Evolutionary conservation across 2,888 invertebrate genomes (phyloP).

Genomic region (Deroplatys truncata): DNA sequence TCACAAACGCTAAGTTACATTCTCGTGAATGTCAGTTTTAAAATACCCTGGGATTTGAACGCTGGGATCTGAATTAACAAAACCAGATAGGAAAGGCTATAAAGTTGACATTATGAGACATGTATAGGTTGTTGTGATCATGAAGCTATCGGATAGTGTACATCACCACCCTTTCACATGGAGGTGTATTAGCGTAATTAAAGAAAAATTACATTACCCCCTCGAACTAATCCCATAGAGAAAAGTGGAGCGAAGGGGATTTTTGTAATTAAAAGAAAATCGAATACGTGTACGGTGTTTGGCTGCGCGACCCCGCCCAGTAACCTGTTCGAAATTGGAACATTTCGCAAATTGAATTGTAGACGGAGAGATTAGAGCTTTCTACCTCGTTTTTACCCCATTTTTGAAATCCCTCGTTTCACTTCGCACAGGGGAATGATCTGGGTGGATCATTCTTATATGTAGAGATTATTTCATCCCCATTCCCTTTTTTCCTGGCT

Average conservation of each 20-base stretch:
- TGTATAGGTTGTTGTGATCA: not conserved
- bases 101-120: not conserved
- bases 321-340: conserved; percentile 5
- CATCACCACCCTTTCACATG: not conserved
- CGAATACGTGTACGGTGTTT: conserved; percentile 12
- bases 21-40: not conserved
- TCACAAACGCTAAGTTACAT: not conserved
- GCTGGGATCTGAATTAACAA: not conserved
- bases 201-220: conserved; percentile 11
- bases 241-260: not conserved
- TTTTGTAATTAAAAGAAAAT: conserved; percentile 18
- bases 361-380: not conserved
- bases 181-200: conserved; percentile 9
- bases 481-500: not conserved
- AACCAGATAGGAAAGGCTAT: not conserved
- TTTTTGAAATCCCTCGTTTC: not conserved
- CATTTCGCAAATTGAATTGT: conserved; percentile 14
- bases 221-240: not conserved
- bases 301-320: conserved; percentile 3
- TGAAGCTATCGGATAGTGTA: not conserved
- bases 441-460: not conserved
- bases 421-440: not conserved
- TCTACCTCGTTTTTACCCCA: not conserved
- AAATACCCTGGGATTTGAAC: not conserved
- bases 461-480: not conserved